Conservation (phyloP, 2,888 invertebrate species). For the Lithophane semibrunnea region DNA sequence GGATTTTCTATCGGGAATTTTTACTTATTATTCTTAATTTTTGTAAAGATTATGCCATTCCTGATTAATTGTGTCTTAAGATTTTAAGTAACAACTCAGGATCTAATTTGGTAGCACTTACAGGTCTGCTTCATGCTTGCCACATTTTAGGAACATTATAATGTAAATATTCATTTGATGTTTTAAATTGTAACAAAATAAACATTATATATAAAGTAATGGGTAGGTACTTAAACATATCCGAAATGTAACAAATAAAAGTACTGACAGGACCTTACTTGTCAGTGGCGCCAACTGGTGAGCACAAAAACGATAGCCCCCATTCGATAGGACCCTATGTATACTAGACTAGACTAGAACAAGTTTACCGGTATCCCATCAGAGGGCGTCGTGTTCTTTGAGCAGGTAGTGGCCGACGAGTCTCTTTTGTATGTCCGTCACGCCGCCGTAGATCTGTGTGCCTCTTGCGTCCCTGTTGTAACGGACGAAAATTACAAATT, state of each 20-base stretch:
- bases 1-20: background rate
- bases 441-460: constrained; percentile 95
- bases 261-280: no score
- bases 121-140: background rate
- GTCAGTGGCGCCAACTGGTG: no score
- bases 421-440: constrained; percentile 94
- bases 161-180: no score
- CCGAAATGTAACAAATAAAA: no score
- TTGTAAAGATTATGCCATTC: background rate
- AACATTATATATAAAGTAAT: no score
- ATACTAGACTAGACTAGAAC: constrained; percentile 54
- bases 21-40: background rate
- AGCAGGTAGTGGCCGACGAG: constrained; percentile 92
- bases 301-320: no score
- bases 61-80: background rate
- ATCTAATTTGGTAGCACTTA: no score
- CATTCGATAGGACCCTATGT: no score
- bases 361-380: constrained; percentile 60
- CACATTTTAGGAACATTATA: no score
- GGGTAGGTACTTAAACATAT: no score
- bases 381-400: constrained; percentile 91
- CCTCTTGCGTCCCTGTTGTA: constrained; percentile 92
- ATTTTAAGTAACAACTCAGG: background rate
- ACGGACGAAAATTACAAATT: no score
- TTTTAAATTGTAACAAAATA: no score